Evolutionary conservation across 2,888 invertebrate species (phyloP), one percentile per base, ranked within the genome.

Genomic region (Athetis lepigone): DNA sequence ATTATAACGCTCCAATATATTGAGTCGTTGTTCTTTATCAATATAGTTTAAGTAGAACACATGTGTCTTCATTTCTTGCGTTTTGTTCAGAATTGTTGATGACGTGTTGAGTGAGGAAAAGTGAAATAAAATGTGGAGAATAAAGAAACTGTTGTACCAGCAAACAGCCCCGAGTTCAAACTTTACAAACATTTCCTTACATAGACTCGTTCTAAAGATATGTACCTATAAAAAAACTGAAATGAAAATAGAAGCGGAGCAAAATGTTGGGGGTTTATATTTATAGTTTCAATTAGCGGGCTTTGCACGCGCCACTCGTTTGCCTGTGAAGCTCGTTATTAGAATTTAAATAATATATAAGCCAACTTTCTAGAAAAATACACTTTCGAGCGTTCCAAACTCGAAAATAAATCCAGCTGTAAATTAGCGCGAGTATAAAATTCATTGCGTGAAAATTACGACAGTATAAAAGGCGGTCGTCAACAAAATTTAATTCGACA

Each of bases 251-350:
- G 82, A 82, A 78, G 84, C 82, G 79, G 78, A 85, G 84, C 80
- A 88, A 90, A 90, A 88, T 84, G 88, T 85, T 87, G 82, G 85
- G 80, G 85, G 78, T 85, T 89, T 88, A 89, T 92, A 93, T 93
- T 93, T 93, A 92, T 92, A 92, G 93, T 92, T 92, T 92, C 92
- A 93, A 93, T 93, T 93, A 93, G 88, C 87, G 85, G 45, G 86
- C 83, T 87, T 87, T 82, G 90, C 91, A 91, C 88, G 89, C 89
- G 83, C 83, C 84, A 81, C 81, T 81, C 76, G 80, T 77, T 77
- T 71, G 73, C 72, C 77, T 79, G 81, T 75, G 74, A 82, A 80
- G 81, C 83, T 81, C 79, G 83, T 83, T 85, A 84, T 84, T 85
- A 85, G 79, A 82, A 81, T 83, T 77, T 77, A 79, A 77, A 79